A percentile compares a stretch with the other conserved stretches of the same genome.
phyloP scores from a whole-genome alignment of 2,797 vertebrate genomes.

The Tadarida brasiliensis region DNA sequence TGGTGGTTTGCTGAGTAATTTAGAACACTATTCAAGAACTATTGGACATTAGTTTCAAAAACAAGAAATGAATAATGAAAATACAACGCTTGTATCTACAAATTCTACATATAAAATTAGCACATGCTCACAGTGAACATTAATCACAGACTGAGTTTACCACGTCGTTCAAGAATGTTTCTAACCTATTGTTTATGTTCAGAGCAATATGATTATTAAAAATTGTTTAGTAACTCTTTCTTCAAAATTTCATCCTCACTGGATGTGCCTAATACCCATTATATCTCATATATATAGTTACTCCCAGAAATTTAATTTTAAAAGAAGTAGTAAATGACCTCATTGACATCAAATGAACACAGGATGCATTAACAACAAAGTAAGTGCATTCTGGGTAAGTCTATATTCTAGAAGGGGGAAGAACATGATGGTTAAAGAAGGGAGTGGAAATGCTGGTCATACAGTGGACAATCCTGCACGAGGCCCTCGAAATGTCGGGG shows the following conservation, averaged over 20 bases:
- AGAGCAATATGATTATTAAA: background rate
- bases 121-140: background rate
- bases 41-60: slow-evolving; percentile 56
- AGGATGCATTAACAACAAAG: background rate
- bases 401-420: background rate
- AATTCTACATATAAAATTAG: background rate
- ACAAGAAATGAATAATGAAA: slow-evolving; percentile 29
- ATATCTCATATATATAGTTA: background rate
- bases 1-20: slow-evolving; percentile 57
- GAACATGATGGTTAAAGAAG: background rate
- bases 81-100: background rate
- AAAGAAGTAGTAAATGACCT: background rate
- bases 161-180: background rate
- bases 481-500: no score
- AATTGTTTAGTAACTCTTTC: background rate
- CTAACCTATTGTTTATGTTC: background rate
- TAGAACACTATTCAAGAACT: slow-evolving; percentile 48
- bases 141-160: slow-evolving; percentile 1
- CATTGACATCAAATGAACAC: background rate
- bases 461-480: background rate
- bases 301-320: background rate
- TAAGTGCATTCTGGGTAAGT: background rate
- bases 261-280: background rate
- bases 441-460: background rate
- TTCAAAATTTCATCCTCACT: background rate